Base-by-base conservation (phyloP, 30 jellyfish, hydroid and myxozoan genomes). In the Turritopsis rubra region DNA sequence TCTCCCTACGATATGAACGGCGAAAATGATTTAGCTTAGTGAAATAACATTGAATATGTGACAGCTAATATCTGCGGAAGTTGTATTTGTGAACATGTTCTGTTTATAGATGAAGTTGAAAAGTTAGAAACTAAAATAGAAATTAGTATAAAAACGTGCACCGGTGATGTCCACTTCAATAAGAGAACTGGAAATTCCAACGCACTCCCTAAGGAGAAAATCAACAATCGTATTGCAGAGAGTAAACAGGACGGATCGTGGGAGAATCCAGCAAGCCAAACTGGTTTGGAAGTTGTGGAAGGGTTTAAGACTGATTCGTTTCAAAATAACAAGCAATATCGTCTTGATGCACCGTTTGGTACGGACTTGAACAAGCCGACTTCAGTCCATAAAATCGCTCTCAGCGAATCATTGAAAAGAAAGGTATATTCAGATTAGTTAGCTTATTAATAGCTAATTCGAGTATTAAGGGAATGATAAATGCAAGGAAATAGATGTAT, bases 341-440 rank as follows among this genome's bases (percentile, higher is more conserved):
- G 77, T 68, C 77, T 68, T 17, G 77, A 68, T n/a, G 77, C 8
- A n/a, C 77, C 77, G 0, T 68, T 68, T 68, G 77, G 77, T 8
- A 68, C 77, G 9, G 77, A 68, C 30, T 68, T n/a, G 31, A 68
- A 68, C 30, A 68, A 27, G 30, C 28, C 1, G 4, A 27, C 77
- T 7, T 23, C 31, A 68, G 30, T 23, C 16, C 77, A 68, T 68
- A 27, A 23, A 23, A 68, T 68, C 0, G 77, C 19, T n/a, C 77
- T 68, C 19, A 68, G 77, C 30, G 77, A 68, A n/a, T 68, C 77
- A 8, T 1, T 68, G 77, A 68, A 68, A 27, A 23, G 77, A 68
- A 68, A 68, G 77, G 77, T 68, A 68, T 9, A 19, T n/a, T 68
- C n/a, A 68, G 77, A 17, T 17, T 68, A 68, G 77, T 68, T 22